These are phyloP conservation scores for Ctenodactylus gundi DNA, from an alignment of 2,113 vertebrate species.

Conservation along the genomic window DNA sequence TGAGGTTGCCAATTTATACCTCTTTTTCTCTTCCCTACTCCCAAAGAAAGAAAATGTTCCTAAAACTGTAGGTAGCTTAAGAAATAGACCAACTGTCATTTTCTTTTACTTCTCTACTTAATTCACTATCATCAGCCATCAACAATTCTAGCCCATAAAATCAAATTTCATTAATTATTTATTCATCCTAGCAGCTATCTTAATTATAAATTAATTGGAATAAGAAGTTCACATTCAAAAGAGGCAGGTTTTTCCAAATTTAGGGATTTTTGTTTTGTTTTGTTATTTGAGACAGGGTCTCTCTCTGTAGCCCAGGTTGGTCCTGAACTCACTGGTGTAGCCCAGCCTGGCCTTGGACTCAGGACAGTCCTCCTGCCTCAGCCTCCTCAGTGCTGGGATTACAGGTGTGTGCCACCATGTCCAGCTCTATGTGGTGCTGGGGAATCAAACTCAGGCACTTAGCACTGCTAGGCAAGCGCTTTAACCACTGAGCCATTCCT, in stretches of 20 bases:
- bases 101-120: not conserved
- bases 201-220: not conserved
- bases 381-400: no score
- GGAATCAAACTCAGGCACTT: no score
- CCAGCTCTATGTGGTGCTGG: no score
- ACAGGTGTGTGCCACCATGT: no score
- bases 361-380: no score
- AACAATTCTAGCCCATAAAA: slow-evolving; percentile 3
- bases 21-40: not conserved
- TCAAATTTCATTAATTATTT: not conserved
- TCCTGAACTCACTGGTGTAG: no score
- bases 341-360: no score
- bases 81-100: not conserved
- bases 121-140: not conserved
- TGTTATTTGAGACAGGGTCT: no score
- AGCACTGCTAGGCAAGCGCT: no score
- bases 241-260: not conserved
- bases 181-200: not conserved
- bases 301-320: no score
- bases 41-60: not conserved
- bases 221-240: not conserved
- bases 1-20: not conserved
- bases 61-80: not conserved
- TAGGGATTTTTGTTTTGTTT: no score
- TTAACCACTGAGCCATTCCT: no score